Conservation (phyloP, 1,140 invertebrate species). For the Ericerus pela region DNA sequence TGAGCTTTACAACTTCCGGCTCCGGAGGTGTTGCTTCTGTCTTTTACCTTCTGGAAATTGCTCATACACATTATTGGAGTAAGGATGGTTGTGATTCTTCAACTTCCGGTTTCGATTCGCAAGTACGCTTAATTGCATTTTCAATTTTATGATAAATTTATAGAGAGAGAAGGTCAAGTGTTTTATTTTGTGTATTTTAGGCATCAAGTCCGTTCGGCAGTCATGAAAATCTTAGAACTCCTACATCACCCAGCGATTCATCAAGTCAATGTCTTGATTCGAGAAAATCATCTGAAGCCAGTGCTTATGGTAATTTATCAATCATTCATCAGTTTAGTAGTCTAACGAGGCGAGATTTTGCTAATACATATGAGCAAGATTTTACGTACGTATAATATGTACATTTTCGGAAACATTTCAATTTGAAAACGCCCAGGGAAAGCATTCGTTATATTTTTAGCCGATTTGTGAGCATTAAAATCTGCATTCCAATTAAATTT, state of each 20-base stretch:
- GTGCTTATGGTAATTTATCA: constrained; percentile 24
- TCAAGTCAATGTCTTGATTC: constrained; percentile 35
- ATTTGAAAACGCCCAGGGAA: too few species aligned
- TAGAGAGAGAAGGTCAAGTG: not conserved
- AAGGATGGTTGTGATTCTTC: constrained; percentile 53
- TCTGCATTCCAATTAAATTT: too few species aligned
- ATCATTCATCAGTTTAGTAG: constrained; percentile 9
- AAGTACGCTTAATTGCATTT: constrained; percentile 29
- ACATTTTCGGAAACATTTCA: too few species aligned
- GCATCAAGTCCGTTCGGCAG: constrained; percentile 59
- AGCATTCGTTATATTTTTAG: too few species aligned
- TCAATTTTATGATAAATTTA: not conserved
- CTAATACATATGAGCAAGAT: too few species aligned
- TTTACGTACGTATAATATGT: too few species aligned
- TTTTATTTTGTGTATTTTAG: constrained; percentile 34
- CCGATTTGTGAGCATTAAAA: too few species aligned
- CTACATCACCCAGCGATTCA: constrained; percentile 36
- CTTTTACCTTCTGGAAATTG: constrained; percentile 91
- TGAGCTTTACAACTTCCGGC: constrained; percentile 84
- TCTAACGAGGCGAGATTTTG: constrained; percentile 1
- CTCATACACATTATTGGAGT: constrained; percentile 96
- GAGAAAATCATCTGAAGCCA: constrained; percentile 37
- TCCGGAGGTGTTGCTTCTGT: constrained; percentile 94
- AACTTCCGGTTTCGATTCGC: constrained; percentile 35
- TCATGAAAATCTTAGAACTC: constrained; percentile 51